Percentiles rank a stretch among this genome's conserved stretches.
Evolutionary conservation across 1,140 invertebrate genomes (phyloP).

Genomic region (Macrocentrus cingulum): DNA sequence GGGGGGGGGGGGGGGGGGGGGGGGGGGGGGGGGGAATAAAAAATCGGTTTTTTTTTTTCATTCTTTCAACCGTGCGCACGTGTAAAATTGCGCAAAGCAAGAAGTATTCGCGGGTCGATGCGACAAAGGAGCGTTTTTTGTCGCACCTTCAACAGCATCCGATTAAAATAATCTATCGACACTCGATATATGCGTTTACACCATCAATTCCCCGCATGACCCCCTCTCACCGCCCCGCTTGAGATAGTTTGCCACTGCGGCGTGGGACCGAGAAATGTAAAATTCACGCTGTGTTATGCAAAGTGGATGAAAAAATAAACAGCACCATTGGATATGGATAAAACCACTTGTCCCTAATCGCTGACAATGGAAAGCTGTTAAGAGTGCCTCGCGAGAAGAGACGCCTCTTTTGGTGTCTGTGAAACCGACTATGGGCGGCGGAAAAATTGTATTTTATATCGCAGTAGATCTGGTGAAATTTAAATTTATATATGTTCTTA

Average conservation of each 20-base stretch:
- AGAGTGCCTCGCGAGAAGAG: constrained; percentile 16
- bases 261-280: not conserved
- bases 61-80: constrained; percentile 30
- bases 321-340: constrained; percentile 12
- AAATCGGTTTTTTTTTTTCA: constrained; percentile 30
- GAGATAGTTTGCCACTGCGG: constrained; percentile 11
- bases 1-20: not conserved
- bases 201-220: too few species aligned
- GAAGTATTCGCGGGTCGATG: constrained; percentile 16
- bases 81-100: constrained; percentile 36
- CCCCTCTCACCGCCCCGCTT: not conserved
- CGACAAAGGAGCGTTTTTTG: constrained; percentile 47
- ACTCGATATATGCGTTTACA: constrained; percentile 22
- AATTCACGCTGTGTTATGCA: not conserved
- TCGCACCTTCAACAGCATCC: constrained; percentile 37
- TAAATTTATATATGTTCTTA: too few species aligned
- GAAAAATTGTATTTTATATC: too few species aligned
- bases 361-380: constrained; percentile 44
- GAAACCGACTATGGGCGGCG: too few species aligned
- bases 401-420: constrained; percentile 29
- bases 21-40: constrained; percentile 21
- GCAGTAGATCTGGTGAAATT: too few species aligned
- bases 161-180: constrained; percentile 48
- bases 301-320: not conserved
- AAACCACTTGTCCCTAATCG: constrained; percentile 44